Percentiles rank a stretch among this genome's conserved stretches.
These are phyloP conservation scores for Mimumesa dahlbomi DNA, from an alignment of 2,888 invertebrate genomes.

Conservation along the genomic window DNA sequence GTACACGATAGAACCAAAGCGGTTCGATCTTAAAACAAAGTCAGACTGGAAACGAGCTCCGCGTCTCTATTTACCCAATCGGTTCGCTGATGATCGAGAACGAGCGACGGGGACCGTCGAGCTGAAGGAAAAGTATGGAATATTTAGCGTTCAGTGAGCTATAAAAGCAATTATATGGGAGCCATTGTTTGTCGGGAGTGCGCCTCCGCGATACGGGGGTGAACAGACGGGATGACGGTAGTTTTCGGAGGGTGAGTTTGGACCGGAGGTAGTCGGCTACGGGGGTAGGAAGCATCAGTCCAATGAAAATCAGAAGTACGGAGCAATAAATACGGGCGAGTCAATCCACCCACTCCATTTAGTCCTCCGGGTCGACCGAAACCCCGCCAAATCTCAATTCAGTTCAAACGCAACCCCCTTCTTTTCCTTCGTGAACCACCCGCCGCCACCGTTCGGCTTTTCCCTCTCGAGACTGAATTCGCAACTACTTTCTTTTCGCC, in stretches of 20 bases:
- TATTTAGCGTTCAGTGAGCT: constrained; percentile 80
- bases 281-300: constrained; percentile 51
- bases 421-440: constrained; percentile 49
- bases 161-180: constrained; percentile 80
- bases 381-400: constrained; percentile 69
- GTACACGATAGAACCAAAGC: constrained; percentile 15
- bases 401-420: constrained; percentile 56
- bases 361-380: constrained; percentile 20
- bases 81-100: constrained; percentile 73
- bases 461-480: constrained; percentile 40
- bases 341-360: constrained; percentile 63
- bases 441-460: constrained; percentile 28
- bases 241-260: constrained; percentile 39
- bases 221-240: constrained; percentile 60
- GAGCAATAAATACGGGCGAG: constrained; percentile 77
- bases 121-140: constrained; percentile 78
- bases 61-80: constrained; percentile 76
- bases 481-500: constrained; percentile 29
- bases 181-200: constrained; percentile 79
- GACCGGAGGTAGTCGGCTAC: constrained; percentile 37
- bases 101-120: constrained; percentile 64
- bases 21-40: constrained; percentile 62
- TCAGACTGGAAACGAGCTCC: constrained; percentile 46
- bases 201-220: constrained; percentile 77
- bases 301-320: constrained; percentile 75